Evolutionary conservation across 2,797 vertebrate genomes (phyloP).

Genomic region (Eurystomus glaucurus): DNA sequence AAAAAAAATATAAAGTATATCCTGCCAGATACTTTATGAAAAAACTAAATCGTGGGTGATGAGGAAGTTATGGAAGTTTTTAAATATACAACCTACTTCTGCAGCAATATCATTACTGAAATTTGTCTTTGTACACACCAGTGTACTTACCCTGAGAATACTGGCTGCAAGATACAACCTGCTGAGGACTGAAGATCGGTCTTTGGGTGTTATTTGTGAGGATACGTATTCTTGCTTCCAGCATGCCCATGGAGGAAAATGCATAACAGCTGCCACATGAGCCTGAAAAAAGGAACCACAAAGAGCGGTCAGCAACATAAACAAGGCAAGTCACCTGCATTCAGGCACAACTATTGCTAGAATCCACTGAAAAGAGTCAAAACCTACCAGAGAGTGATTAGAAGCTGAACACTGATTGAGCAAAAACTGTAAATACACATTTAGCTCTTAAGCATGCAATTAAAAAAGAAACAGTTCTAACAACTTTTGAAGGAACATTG

Average conservation of each 20-base stretch:
- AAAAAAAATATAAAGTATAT: neutral
- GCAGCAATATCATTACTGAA: neutral
- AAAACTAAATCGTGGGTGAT: neutral
- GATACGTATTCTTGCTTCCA: conserved; percentile 93
- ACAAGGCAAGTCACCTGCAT: neutral
- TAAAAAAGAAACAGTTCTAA: neutral
- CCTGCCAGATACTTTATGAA: neutral
- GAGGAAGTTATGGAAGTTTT: neutral
- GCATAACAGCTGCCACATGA: conserved; percentile 96
- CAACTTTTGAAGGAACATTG: neutral
- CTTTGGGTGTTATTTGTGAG: conserved; percentile 91
- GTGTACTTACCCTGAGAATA: conserved; percentile 93
- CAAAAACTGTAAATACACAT: neutral
- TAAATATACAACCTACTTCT: neutral
- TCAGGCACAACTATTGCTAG: neutral
- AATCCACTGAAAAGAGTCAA: neutral
- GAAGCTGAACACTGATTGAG: neutral
- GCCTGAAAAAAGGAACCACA: neutral
- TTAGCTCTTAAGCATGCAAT: neutral
- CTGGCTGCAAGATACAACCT: conserved; percentile 94
- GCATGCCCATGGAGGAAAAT: conserved; percentile 94
- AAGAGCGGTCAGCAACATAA: neutral
- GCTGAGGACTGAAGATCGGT: conserved; percentile 92
- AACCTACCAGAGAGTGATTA: neutral
- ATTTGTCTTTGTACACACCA: neutral